Evolutionary conservation across 2,888 invertebrate species (phyloP), one percentile per base, ranked within the genome.

Genomic region (Epiblema foenella): DNA sequence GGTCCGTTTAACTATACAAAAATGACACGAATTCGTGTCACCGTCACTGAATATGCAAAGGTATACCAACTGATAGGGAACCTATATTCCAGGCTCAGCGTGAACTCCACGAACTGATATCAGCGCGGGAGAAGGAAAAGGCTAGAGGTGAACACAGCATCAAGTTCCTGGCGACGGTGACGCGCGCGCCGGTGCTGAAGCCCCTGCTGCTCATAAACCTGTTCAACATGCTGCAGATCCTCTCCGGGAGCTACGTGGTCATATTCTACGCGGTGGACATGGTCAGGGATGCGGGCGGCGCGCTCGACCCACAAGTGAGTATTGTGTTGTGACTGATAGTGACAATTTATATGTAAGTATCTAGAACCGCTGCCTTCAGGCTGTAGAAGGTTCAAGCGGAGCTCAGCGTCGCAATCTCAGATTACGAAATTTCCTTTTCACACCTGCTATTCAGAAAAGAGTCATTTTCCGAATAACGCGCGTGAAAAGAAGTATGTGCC

Each of bases 211-310:
- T 97, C 58, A 96, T 97, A 79, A 96, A 96, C 79, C 90, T 95
- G 0, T 97, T 97, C 88, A 96, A 96, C 83, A 86, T 96, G 76
- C 92, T 97, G 74, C 96, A 97, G 85, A 95, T 96, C 76, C 88
- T 96, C 52, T 96, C 96, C 5, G 97, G 97, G 62, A 96, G 96
- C 18, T 97, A 96, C 81, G 93, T 97, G 15, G 95, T 97, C 69
- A 96, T 97, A 68, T 97, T 97, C 88, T 97, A 97, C 82, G 97
- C 96, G 0, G 96, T 96, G 0, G 96, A 96, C 78, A 96, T 97
- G 69, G 93, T 97, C 10, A 88, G 94, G 9, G 95, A 95, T 69
- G 89, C 94, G 69, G 94, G 94, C 4, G 94, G 94, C 73, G 85
- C 93, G 10, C 75, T 92, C 18, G 77, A 81, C 18, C 87, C 93